phyloP scores from a whole-genome alignment of 30 jellyfish, hydroid and myxozoan genomes.

The Euphysa ruthae region DNA sequence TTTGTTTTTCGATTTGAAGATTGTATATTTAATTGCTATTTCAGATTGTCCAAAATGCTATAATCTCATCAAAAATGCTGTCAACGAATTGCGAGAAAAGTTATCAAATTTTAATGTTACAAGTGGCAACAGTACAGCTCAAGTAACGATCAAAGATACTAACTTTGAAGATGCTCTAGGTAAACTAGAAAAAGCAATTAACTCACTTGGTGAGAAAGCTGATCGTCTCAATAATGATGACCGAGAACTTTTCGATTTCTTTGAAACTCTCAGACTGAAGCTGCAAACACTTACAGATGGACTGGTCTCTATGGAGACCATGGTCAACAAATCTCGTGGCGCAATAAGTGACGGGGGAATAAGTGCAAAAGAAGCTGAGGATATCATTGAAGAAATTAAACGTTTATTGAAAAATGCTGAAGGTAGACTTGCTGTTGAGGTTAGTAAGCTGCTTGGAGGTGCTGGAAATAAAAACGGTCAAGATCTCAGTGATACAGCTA shows the following conservation, averaged over 20 bases:
- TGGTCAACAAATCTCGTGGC: constrained; percentile 37
- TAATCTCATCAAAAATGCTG: constrained; percentile 74
- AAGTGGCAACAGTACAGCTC: constrained; percentile 46
- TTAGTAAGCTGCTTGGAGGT: constrained; percentile 15
- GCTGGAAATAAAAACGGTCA: constrained; percentile 39
- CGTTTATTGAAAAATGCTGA: constrained; percentile 40
- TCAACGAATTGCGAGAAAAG: constrained; percentile 63
- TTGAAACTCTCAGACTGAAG: constrained; percentile 33
- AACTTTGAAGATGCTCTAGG: constrained; percentile 54
- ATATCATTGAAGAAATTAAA: constrained; percentile 62
- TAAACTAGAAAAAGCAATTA: constrained; percentile 33
- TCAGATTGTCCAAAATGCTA: constrained; percentile 89
- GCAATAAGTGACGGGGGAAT: constrained; percentile 35
- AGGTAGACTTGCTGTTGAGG: constrained; percentile 35
- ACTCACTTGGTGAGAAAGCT: constrained; percentile 31
- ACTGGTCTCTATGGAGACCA: constrained; percentile 19
- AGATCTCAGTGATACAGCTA: constrained; percentile 64
- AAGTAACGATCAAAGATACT: constrained; percentile 34
- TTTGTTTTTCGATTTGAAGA: too few species aligned
- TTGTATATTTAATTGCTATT: too few species aligned
- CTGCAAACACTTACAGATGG: constrained; percentile 33
- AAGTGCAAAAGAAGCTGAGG: constrained; percentile 58
- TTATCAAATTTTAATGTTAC: constrained; percentile 45
- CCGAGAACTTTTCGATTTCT: constrained; percentile 43
- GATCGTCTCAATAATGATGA: constrained; percentile 41